Evolutionary conservation across 2,797 vertebrate species (phyloP).

Genomic region (Muscicapa striata): DNA sequence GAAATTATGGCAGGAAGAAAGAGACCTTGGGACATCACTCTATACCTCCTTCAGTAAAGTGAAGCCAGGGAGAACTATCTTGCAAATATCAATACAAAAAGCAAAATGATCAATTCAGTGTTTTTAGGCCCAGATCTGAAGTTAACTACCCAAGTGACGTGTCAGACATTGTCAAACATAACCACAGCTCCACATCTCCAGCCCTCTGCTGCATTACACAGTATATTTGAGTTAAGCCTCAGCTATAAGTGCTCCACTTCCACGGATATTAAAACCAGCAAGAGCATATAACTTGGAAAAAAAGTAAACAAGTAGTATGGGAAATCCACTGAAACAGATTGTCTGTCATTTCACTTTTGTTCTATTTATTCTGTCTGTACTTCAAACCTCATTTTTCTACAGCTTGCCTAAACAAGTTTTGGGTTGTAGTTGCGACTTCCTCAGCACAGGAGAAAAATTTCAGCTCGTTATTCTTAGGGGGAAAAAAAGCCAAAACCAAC

Average conservation of each 20-base stretch:
- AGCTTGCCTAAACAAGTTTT: constrained; percentile 50
- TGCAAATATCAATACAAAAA: neutral
- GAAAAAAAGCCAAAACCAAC: no score
- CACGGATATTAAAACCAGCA: neutral
- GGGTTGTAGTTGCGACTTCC: neutral
- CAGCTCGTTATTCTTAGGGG: neutral
- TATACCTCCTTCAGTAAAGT: neutral
- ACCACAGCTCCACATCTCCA: neutral
- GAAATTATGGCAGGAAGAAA: neutral
- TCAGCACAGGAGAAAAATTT: neutral
- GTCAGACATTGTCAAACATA: neutral
- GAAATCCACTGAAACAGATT: constrained; percentile 23
- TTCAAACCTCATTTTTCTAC: constrained; percentile 56
- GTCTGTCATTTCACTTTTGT: neutral
- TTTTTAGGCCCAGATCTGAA: neutral
- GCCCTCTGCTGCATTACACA: neutral
- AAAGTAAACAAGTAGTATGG: constrained; percentile 35
- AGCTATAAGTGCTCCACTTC: neutral
- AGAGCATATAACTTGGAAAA: neutral
- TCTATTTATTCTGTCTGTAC: constrained; percentile 40
- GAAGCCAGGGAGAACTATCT: neutral
- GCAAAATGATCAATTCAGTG: neutral
- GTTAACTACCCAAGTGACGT: neutral
- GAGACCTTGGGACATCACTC: neutral
- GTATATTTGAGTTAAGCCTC: neutral